A percentile compares a stretch with the other conserved stretches of the same genome.
phyloP scores from a whole-genome alignment of 2,797 vertebrate genomes.

The Enteromius mattozi region DNA sequence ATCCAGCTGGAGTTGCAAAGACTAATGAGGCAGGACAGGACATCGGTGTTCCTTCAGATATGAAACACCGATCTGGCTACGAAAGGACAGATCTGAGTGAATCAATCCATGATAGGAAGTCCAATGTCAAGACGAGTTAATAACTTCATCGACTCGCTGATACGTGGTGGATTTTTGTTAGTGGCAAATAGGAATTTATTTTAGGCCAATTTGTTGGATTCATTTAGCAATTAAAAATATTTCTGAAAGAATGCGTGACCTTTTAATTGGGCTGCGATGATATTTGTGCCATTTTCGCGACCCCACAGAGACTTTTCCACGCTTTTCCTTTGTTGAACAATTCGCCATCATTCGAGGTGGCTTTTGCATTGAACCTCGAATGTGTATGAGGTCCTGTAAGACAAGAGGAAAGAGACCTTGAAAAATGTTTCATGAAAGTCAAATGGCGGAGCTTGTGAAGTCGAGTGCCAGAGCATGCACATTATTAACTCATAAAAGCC shows the following conservation, averaged over 20 bases:
- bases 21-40: slow-evolving; percentile 69
- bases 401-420: slow-evolving; percentile 41
- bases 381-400: slow-evolving; percentile 20
- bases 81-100: slow-evolving; percentile 57
- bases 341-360: not conserved
- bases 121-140: slow-evolving; percentile 33
- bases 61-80: slow-evolving; percentile 44
- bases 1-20: slow-evolving; percentile 47
- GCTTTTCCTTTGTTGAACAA: slow-evolving; percentile 14
- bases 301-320: not conserved
- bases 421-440: slow-evolving; percentile 11
- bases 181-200: not conserved
- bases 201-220: not conserved
- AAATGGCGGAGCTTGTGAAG: not conserved
- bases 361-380: not conserved
- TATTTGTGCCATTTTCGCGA: not conserved
- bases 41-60: slow-evolving; percentile 48
- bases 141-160: not conserved
- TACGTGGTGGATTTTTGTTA: not conserved
- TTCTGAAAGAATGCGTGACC: slow-evolving; percentile 12
- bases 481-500: slow-evolving; percentile 32
- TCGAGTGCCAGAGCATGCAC: slow-evolving; percentile 6
- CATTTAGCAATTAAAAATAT: not conserved
- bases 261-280: slow-evolving; percentile 14
- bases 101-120: slow-evolving; percentile 13